Conservation (phyloP, 23 tunicate species). For the Ciona savignyi region DNA sequence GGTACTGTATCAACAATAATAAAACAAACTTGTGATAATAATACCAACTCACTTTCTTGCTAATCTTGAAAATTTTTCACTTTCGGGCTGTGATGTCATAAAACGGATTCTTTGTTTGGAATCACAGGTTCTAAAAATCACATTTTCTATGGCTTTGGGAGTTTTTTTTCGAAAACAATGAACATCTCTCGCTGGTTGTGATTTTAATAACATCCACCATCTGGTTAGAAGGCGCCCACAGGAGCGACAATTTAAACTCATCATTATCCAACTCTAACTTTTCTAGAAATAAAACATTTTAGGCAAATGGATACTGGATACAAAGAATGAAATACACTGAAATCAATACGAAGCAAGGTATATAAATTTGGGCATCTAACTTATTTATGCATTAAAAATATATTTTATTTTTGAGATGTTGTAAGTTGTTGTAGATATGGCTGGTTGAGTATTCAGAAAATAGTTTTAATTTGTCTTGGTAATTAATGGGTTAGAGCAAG, state of each 20-base stretch:
- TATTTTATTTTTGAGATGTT: too few relatives aligned
- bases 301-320: too few relatives aligned
- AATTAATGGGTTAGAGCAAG: too few relatives aligned
- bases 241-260: not conserved
- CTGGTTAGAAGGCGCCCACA: not conserved
- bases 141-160: not conserved
- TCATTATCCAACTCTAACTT: not conserved
- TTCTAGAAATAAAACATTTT: too few relatives aligned
- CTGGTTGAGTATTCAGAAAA: too few relatives aligned
- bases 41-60: constrained; percentile 13
- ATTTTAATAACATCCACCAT: too few relatives aligned
- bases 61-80: constrained; percentile 29
- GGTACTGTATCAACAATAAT: not conserved
- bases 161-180: not conserved
- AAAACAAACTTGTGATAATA: not conserved
- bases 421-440: too few relatives aligned
- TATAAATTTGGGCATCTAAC: too few relatives aligned
- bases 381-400: too few relatives aligned
- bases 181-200: not conserved
- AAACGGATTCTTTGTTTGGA: not conserved
- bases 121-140: not conserved
- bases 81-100: constrained; percentile 10
- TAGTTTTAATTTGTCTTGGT: too few relatives aligned
- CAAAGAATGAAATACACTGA: too few relatives aligned
- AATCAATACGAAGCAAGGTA: too few relatives aligned